phyloP scores from a whole-genome alignment of 2,888 invertebrate species.

The Phrixothrix hirtus region DNA sequence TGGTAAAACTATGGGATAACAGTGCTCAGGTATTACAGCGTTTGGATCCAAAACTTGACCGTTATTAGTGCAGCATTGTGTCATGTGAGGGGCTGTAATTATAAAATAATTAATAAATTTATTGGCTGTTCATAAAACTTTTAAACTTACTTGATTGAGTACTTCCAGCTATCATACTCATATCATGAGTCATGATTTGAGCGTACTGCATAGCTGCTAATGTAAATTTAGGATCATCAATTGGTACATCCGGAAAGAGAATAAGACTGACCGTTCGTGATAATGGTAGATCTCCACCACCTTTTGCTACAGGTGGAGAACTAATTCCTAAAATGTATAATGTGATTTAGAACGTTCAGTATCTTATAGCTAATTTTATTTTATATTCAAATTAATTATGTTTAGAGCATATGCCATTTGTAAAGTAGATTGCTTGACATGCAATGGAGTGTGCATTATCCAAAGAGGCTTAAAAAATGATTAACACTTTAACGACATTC shows the following conservation, averaged over 20 bases:
- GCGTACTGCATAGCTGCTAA: conserved; percentile 80
- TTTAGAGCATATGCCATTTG: no score
- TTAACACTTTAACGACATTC: no score
- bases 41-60: conserved; percentile 58
- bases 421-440: no score
- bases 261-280: conserved; percentile 71
- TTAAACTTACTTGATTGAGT: conserved; percentile 73
- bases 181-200: conserved; percentile 79
- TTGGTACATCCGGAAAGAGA: conserved; percentile 70
- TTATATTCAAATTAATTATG: no score
- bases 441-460: no score
- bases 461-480: no score
- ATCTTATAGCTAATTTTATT: no score
- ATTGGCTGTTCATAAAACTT: neutral
- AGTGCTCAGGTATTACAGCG: conserved; percentile 56
- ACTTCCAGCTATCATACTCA: conserved; percentile 72
- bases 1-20: conserved; percentile 62
- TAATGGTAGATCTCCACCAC: conserved; percentile 70
- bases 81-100: conserved; percentile 61
- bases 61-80: conserved; percentile 65
- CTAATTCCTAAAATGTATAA: conserved; percentile 67
- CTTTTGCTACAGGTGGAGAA: conserved; percentile 62
- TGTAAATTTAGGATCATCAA: conserved; percentile 74
- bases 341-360: no score
- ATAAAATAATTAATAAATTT: no score